phyloP scores from a whole-genome alignment of 2,113 vertebrate genomes.

The Phrynosoma platyrhinos region DNA sequence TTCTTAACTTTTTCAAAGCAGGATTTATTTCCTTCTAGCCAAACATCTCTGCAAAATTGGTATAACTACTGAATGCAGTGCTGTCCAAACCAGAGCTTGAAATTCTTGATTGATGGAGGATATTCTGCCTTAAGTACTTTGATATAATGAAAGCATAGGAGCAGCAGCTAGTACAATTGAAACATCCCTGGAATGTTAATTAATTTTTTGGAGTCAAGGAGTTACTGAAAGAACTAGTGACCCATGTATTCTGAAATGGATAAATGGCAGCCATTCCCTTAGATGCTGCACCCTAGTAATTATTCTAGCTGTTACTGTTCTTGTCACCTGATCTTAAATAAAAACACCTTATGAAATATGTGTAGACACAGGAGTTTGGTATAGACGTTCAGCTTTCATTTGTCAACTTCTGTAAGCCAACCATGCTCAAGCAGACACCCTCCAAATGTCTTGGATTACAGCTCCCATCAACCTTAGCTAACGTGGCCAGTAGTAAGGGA shows the following conservation, averaged over 20 bases:
- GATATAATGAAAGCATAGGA: too few species aligned
- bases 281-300: not conserved
- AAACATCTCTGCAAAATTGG: not conserved
- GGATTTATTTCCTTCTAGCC: conserved; percentile 23
- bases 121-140: not conserved
- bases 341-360: not conserved
- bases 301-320: not conserved
- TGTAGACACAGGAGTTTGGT: not conserved
- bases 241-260: not conserved
- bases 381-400: not conserved
- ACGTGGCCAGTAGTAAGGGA: not conserved
- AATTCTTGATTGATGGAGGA: not conserved
- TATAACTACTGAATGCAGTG: not conserved
- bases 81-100: rapidly evolving
- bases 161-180: rapidly evolving
- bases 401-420: not conserved
- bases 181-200: not conserved
- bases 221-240: not conserved
- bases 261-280: not conserved
- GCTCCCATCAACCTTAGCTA: not conserved
- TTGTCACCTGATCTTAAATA: not conserved
- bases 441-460: not conserved
- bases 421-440: not conserved
- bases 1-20: not conserved
- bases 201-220: too few species aligned